Percentiles rank a stretch among this genome's conserved stretches.
Evolutionary conservation across 2,113 vertebrate genomes (phyloP).

Genomic region (Phoenicopterus ruber): DNA sequence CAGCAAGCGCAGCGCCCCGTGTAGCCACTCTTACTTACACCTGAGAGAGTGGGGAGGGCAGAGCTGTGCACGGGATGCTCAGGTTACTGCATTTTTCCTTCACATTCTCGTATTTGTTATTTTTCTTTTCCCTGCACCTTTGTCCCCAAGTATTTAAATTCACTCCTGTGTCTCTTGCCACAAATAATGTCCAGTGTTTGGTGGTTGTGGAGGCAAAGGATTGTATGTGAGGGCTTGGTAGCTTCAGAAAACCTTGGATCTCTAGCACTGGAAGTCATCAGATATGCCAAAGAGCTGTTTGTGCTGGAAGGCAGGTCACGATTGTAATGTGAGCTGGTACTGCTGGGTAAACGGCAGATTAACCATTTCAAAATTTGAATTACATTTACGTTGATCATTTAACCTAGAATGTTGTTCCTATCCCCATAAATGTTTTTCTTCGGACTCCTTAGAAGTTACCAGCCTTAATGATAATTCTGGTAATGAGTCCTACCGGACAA

Average conservation of each 20-base stretch:
- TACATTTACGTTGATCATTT: background rate
- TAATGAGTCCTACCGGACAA: background rate
- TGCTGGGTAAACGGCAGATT: background rate
- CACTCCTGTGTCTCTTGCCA: background rate
- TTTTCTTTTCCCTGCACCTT: background rate
- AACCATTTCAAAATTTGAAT: background rate
- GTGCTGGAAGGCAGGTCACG: fast-evolving
- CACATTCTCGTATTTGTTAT: fast-evolving
- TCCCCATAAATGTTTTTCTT: background rate
- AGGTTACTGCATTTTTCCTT: fast-evolving
- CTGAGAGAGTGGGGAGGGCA: background rate
- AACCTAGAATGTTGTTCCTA: background rate
- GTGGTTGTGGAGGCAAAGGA: background rate
- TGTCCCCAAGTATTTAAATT: background rate
- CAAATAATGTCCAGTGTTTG: fast-evolving
- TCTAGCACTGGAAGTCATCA: too few species aligned
- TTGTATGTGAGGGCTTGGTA: background rate
- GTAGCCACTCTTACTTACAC: background rate
- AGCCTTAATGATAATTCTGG: background rate
- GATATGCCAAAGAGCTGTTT: background rate
- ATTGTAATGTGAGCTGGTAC: fast-evolving
- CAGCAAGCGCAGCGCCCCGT: fast-evolving
- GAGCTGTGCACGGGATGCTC: background rate
- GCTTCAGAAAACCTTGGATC: fast-evolving
- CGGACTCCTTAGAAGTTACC: background rate